phyloP scores from a whole-genome alignment of 2,888 invertebrate species.

The Galerucella calmariensis region DNA sequence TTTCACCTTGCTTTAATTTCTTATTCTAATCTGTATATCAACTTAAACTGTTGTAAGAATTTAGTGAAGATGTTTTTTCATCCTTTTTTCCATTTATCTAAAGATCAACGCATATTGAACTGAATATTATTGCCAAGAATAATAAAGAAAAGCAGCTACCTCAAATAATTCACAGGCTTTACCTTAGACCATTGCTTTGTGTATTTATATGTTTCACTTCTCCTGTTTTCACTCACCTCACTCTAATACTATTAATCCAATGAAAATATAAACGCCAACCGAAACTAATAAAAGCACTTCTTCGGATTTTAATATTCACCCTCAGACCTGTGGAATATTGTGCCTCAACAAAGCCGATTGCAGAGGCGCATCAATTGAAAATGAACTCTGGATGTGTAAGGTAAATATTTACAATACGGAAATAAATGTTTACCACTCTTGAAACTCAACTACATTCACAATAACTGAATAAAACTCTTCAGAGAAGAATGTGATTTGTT shows the following conservation, averaged over 20 bases:
- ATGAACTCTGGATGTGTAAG: neutral
- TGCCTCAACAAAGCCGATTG: neutral
- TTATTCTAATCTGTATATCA: too few relatives aligned
- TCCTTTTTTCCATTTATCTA: too few relatives aligned
- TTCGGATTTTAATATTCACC: constrained; percentile 14
- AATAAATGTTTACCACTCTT: too few relatives aligned
- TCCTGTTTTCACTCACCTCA: constrained; percentile 4
- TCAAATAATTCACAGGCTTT: too few relatives aligned
- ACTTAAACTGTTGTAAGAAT: too few relatives aligned
- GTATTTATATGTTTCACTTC: neutral
- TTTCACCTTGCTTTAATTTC: too few relatives aligned
- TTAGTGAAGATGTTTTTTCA: too few relatives aligned
- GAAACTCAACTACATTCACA: too few relatives aligned
- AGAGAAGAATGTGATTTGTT: too few relatives aligned
- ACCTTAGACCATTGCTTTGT: neutral
- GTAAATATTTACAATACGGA: neutral
- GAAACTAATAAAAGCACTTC: constrained; percentile 16
- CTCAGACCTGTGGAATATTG: constrained; percentile 11
- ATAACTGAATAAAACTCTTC: too few relatives aligned
- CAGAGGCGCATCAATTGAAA: neutral
- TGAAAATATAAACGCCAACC: constrained; percentile 5
- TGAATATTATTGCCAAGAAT: too few relatives aligned
- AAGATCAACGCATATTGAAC: too few relatives aligned
- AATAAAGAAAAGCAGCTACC: neutral
- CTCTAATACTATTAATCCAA: constrained; percentile 6